Conservation (phyloP, 1,140 invertebrate species). For the Heliothis subflexa region DNA sequence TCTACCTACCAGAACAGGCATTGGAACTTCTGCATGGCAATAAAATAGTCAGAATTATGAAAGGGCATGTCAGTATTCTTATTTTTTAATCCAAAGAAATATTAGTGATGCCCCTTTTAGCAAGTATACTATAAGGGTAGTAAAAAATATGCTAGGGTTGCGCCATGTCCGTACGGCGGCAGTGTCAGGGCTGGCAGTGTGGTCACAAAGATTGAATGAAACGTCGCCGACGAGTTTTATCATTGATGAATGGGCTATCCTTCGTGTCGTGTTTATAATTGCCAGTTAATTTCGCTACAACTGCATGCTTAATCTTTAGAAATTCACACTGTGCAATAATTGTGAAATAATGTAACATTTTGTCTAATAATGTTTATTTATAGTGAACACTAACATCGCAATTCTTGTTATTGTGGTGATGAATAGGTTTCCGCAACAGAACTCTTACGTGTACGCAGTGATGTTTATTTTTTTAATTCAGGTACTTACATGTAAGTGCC, state of each 20-base stretch:
- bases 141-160: slow-evolving; percentile 22
- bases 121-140: background rate
- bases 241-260: slow-evolving; percentile 67
- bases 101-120: too few relatives aligned
- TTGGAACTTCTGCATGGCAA: too few relatives aligned
- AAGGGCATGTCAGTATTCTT: too few relatives aligned
- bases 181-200: background rate
- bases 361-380: slow-evolving; percentile 33
- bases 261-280: slow-evolving; percentile 42
- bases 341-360: slow-evolving; percentile 1
- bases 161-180: background rate
- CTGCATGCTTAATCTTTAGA: slow-evolving; percentile 5
- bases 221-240: slow-evolving; percentile 73
- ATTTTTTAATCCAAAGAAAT: too few relatives aligned
- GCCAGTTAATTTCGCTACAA: slow-evolving; percentile 29
- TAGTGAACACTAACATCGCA: slow-evolving; percentile 4
- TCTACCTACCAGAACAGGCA: too few relatives aligned
- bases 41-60: too few relatives aligned
- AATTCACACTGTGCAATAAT: slow-evolving; percentile 11
- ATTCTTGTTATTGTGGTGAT: slow-evolving; percentile 41
- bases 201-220: slow-evolving; percentile 59
- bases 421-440: slow-evolving; percentile 2
- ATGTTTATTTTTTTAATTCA: slow-evolving; percentile 28
- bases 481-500: background rate
- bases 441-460: background rate